Percentiles rank a stretch among this genome's conserved stretches.
Conservation (phyloP, 2,113 vertebrate genomes). For the Myxocyprinus asiaticus region DNA sequence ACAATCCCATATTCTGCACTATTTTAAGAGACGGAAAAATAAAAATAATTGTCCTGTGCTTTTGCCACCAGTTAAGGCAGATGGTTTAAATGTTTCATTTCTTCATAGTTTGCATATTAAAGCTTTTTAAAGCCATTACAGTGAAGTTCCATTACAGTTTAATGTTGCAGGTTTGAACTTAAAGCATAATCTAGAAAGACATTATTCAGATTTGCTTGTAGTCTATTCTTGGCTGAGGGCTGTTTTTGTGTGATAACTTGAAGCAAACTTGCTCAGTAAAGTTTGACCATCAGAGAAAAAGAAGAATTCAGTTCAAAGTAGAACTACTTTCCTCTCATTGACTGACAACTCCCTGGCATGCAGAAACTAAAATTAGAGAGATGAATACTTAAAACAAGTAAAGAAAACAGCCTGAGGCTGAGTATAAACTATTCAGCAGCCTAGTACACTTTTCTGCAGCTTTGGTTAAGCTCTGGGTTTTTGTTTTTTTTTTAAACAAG, state of each 20-base stretch:
- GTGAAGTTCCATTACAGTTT: constrained; percentile 10
- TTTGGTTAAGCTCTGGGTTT: neutral
- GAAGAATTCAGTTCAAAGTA: neutral
- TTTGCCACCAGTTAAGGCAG: neutral
- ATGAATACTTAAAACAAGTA: neutral
- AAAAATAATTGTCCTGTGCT: neutral
- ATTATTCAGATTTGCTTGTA: constrained; percentile 13
- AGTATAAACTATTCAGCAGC: neutral
- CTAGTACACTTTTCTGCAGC: neutral
- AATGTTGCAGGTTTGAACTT: neutral
- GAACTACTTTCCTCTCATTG: neutral
- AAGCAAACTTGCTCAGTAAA: neutral
- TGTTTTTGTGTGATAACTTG: neutral
- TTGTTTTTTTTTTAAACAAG: no score
- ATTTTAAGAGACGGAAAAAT: constrained; percentile 19
- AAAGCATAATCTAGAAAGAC: constrained; percentile 11
- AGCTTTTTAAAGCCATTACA: constrained; percentile 4
- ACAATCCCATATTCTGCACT: neutral
- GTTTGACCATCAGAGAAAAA: neutral
- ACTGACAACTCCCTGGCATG: constrained; percentile 1
- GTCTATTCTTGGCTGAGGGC: constrained; percentile 30
- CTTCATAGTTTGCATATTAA: constrained; percentile 5
- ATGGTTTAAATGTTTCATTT: neutral
- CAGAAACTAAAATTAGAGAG: constrained; percentile 1
- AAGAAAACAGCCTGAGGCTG: no score